phyloP scores from a whole-genome alignment of 2,113 vertebrate genomes.

The Callospermophilus lateralis region DNA sequence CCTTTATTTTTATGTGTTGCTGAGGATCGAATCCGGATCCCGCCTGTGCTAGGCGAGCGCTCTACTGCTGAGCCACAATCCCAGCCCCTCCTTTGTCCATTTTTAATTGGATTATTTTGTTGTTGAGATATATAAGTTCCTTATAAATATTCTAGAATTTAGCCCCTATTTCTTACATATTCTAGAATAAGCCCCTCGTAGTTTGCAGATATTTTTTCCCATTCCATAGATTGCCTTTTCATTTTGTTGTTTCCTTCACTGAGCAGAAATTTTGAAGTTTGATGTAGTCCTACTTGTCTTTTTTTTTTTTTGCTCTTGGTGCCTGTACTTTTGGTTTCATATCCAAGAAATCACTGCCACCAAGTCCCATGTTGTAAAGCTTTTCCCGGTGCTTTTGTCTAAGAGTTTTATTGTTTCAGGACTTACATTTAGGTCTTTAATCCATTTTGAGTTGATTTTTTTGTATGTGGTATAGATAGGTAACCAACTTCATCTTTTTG shows the following conservation, averaged over 20 bases:
- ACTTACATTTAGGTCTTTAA: conserved; percentile 9
- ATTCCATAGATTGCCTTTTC: background rate
- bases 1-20: too few relatives aligned
- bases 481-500: conserved; percentile 19
- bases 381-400: background rate
- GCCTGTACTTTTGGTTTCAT: background rate
- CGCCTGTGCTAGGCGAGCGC: too few relatives aligned
- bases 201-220: background rate
- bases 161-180: background rate
- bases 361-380: background rate
- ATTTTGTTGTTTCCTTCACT: conserved; percentile 20
- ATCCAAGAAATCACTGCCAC: background rate
- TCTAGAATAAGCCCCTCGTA: background rate
- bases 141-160: background rate
- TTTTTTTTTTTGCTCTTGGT: background rate
- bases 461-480: background rate
- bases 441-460: conserved; percentile 51
- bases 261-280: background rate
- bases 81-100: background rate
- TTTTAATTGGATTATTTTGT: background rate
- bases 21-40: too few relatives aligned
- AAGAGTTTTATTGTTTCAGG: conserved; percentile 12
- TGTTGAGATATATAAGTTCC: background rate
- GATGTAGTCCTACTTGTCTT: background rate
- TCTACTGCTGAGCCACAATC: too few relatives aligned